Evolutionary conservation across 2,113 vertebrate species (phyloP).

Genomic region (Myrmophylax atrothorax): DNA sequence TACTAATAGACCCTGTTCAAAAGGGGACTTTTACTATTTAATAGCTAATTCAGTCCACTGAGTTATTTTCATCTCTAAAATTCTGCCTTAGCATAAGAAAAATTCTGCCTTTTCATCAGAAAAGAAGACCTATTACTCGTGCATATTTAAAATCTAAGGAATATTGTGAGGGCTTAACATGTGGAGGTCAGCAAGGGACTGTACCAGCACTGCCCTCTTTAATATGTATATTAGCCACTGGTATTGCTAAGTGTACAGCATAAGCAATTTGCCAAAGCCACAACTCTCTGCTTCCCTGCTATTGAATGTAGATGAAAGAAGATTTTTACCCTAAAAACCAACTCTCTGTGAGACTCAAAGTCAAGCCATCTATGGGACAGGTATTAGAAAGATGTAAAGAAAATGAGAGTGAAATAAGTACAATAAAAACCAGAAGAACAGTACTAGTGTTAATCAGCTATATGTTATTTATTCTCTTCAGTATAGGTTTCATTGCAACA

Average conservation of each 20-base stretch:
- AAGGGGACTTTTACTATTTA: background rate
- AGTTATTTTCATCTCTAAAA: constrained; percentile 11
- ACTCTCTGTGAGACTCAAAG: background rate
- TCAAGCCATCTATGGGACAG: background rate
- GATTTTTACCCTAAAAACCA: background rate
- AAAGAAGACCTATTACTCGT: background rate
- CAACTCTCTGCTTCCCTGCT: background rate
- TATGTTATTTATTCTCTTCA: constrained; percentile 49
- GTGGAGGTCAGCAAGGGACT: constrained; percentile 47
- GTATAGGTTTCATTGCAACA: constrained; percentile 56
- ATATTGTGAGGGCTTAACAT: constrained; percentile 33
- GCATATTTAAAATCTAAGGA: constrained; percentile 4
- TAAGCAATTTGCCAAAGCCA: constrained; percentile 42
- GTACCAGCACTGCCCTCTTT: constrained; percentile 35
- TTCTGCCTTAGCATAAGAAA: background rate
- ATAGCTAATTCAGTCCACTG: background rate
- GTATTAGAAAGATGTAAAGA: background rate
- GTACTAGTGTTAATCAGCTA: background rate
- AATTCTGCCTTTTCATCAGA: background rate
- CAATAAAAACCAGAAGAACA: background rate
- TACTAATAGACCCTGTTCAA: background rate
- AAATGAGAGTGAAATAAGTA: background rate
- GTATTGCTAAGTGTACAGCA: constrained; percentile 36
- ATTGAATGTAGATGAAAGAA: background rate
- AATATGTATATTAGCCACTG: constrained; percentile 60